phyloP scores from a whole-genome alignment of 2,888 invertebrate genomes.

The Nemurella pictetii region DNA sequence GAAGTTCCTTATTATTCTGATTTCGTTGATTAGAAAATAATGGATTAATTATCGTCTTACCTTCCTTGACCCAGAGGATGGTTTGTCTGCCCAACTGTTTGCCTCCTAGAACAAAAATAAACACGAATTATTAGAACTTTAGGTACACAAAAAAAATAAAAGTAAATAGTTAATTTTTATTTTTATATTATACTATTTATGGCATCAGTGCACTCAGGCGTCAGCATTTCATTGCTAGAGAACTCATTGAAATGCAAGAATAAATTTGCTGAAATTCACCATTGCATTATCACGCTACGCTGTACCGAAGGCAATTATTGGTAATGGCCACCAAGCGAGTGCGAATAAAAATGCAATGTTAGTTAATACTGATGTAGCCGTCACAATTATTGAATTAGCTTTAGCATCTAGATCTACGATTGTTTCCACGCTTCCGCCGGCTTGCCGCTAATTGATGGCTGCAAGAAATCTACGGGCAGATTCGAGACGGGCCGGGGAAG shows the following conservation, averaged over 20 bases:
- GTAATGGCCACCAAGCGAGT: not conserved
- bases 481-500: not conserved
- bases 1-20: not conserved
- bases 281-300: not conserved
- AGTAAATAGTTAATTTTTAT: too few relatives aligned
- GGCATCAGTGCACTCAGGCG: not conserved
- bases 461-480: not conserved
- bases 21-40: not conserved
- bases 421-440: not conserved
- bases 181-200: too few relatives aligned
- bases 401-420: not conserved
- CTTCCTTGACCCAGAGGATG: conserved; percentile 12
- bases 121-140: not conserved
- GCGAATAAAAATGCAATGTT: not conserved
- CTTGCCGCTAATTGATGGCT: not conserved
- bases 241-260: not conserved
- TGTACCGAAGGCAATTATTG: not conserved
- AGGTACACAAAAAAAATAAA: too few relatives aligned
- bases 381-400: not conserved
- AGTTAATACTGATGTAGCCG: not conserved
- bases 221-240: not conserved
- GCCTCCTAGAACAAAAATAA: conserved; percentile 13
- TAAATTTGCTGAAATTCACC: not conserved
- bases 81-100: conserved; percentile 16
- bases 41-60: not conserved